These are phyloP conservation scores for Xenopus petersii DNA, from an alignment of 2,797 vertebrate species.

Conservation along the genomic window DNA sequence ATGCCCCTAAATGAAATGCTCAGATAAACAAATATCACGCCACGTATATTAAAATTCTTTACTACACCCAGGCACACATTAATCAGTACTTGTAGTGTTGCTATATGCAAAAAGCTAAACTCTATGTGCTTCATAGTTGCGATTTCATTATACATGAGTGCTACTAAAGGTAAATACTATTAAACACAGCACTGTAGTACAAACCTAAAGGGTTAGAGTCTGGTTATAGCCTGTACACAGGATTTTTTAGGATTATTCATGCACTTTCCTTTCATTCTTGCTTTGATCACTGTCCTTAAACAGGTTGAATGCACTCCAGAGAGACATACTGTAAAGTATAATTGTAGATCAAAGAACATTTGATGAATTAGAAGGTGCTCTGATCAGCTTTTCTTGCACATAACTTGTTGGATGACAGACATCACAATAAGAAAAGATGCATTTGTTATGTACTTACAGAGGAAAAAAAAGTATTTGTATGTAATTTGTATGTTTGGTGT, in stretches of 20 bases:
- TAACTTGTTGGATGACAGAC: not conserved
- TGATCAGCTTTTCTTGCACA: conserved; percentile 39
- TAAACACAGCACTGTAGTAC: no score
- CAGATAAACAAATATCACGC: no score
- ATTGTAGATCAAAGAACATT: conserved; percentile 52
- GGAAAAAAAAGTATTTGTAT: not conserved
- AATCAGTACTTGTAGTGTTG: no score
- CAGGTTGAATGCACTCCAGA: conserved; percentile 30
- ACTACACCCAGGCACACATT: no score
- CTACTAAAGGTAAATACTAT: no score
- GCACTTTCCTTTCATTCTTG: conserved; percentile 12
- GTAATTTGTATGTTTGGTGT: no score
- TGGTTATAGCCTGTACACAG: conserved; percentile 4
- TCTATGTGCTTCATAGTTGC: no score
- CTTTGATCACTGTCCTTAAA: conserved; percentile 49
- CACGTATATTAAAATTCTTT: no score
- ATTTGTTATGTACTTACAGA: not conserved
- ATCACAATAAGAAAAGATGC: no score
- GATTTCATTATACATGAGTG: no score
- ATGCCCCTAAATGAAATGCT: no score
- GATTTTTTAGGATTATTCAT: conserved; percentile 6
- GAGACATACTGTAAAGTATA: conserved; percentile 25
- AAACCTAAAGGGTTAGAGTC: conserved; percentile 5
- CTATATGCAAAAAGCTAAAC: no score
- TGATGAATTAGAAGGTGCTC: conserved; percentile 53